Evolutionary conservation across 2,888 invertebrate genomes (phyloP).

Genomic region (Tetranychus piercei): DNA sequence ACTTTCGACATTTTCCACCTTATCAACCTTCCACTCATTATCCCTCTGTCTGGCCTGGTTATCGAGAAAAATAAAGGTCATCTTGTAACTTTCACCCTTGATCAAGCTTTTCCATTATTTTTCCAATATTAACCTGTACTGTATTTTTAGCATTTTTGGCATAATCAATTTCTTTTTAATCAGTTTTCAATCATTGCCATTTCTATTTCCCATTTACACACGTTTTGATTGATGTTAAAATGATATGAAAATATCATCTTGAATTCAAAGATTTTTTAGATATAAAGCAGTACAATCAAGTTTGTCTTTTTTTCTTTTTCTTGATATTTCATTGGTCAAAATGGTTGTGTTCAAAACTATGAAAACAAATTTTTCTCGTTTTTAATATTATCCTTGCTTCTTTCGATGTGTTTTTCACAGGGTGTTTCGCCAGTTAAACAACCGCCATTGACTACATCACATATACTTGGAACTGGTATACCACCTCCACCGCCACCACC

Average conservation of each 20-base stretch:
- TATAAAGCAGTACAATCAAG: too few species aligned
- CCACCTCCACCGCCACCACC: constrained; percentile 32
- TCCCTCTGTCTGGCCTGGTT: not conserved
- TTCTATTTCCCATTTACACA: too few species aligned
- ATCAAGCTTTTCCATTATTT: not conserved
- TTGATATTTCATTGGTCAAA: too few species aligned
- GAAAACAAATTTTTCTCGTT: not conserved
- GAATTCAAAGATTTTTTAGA: too few species aligned
- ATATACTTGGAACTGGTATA: not conserved
- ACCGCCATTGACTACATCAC: not conserved
- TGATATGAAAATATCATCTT: too few species aligned
- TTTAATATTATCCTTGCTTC: too few species aligned
- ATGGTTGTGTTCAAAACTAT: not conserved
- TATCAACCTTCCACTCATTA: not conserved
- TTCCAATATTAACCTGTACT: too few species aligned
- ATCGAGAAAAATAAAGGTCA: not conserved
- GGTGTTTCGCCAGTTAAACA: not conserved
- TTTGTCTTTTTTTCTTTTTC: too few species aligned
- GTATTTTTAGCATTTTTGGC: too few species aligned
- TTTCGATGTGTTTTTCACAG: not conserved
- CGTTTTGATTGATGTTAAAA: too few species aligned
- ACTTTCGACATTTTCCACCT: not conserved
- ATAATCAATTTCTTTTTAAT: too few species aligned
- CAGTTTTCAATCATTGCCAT: too few species aligned
- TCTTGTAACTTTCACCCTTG: not conserved